A percentile compares a stretch with the other conserved stretches of the same genome.
phyloP scores from a whole-genome alignment of 2,113 vertebrate species.

The Cebidichthys violaceus region DNA sequence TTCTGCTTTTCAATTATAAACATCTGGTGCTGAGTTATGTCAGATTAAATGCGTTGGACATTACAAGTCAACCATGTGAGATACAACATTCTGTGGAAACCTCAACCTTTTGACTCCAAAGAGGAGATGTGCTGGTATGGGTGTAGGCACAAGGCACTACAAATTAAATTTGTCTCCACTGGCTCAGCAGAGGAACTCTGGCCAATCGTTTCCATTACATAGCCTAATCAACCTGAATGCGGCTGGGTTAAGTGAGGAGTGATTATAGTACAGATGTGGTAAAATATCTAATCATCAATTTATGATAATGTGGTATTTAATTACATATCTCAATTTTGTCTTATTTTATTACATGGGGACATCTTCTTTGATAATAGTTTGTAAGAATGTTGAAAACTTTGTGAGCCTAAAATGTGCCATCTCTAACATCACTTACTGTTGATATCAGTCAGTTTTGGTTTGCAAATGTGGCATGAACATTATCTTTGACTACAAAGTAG shows the following conservation, averaged over 20 bases:
- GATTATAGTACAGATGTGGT: constrained; percentile 48
- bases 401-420: constrained; percentile 11
- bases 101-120: constrained; percentile 70
- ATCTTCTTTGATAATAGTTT: neutral
- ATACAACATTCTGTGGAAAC: constrained; percentile 75
- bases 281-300: constrained; percentile 35
- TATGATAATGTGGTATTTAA: constrained; percentile 30
- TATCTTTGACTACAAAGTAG: neutral
- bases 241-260: constrained; percentile 35
- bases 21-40: constrained; percentile 83
- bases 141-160: constrained; percentile 61
- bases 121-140: constrained; percentile 53
- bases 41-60: constrained; percentile 78
- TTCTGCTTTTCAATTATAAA: constrained; percentile 76
- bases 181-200: constrained; percentile 46
- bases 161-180: constrained; percentile 52
- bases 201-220: constrained; percentile 63
- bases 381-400: neutral
- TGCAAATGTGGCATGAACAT: neutral
- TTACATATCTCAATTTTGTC: constrained; percentile 1
- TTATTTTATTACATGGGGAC: constrained; percentile 2
- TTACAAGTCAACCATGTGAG: constrained; percentile 74
- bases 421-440: constrained; percentile 19
- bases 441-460: constrained; percentile 33
- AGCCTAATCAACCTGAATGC: constrained; percentile 55